Evolutionary conservation across 2,113 vertebrate genomes (phyloP).

Genomic region (Gymnarchus niloticus): DNA sequence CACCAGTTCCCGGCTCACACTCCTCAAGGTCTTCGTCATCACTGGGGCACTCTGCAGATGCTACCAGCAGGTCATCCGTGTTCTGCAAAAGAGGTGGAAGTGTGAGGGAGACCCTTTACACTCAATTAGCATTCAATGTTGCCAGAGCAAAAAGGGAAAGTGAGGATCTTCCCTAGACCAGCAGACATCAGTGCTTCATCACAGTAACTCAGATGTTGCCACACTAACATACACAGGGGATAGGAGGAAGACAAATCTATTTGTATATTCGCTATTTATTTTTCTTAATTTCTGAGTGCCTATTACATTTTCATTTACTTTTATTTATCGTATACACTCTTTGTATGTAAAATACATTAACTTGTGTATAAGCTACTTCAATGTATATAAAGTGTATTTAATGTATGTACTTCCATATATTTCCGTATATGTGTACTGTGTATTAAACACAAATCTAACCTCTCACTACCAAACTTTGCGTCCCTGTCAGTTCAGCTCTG

Average conservation of each 20-base stretch:
- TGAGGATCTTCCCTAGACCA: too few relatives aligned
- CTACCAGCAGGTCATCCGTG: conserved; percentile 86
- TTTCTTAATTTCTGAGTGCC: background rate
- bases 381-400: too few relatives aligned
- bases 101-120: background rate
- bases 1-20: conserved; percentile 91
- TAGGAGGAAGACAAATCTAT: background rate
- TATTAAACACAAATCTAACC: background rate
- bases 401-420: too few relatives aligned
- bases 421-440: too few relatives aligned
- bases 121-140: background rate
- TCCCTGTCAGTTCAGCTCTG: background rate
- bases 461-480: too few relatives aligned
- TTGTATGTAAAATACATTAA: too few relatives aligned
- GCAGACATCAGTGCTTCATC: background rate
- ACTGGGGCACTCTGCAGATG: conserved; percentile 88
- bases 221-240: background rate
- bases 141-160: too few relatives aligned
- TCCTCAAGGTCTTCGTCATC: conserved; percentile 94
- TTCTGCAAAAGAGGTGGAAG: conserved; percentile 61
- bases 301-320: too few relatives aligned
- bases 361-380: too few relatives aligned
- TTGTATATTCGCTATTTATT: background rate
- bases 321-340: too few relatives aligned
- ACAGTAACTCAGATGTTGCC: background rate